A percentile compares a stretch with the other conserved stretches of the same genome.
phyloP scores from a whole-genome alignment of 2,113 vertebrate genomes.

The Talpa occidentalis region DNA sequence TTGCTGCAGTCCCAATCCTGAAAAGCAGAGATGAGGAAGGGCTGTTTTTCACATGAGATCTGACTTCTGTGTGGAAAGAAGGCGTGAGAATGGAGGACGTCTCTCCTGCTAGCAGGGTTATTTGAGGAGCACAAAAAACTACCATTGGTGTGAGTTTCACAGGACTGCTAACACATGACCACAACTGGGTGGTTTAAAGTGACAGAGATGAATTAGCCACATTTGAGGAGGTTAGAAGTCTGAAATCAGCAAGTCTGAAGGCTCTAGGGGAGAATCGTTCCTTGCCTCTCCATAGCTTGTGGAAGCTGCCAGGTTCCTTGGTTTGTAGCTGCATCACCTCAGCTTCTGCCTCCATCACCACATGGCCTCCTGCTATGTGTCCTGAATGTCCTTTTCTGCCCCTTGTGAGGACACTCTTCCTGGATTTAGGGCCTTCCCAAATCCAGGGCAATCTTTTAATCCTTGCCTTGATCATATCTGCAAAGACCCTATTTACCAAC shows the following conservation, averaged over 20 bases:
- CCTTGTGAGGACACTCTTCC: neutral
- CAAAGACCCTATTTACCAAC: conserved; percentile 1
- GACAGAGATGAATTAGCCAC: neutral
- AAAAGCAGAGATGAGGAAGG: neutral
- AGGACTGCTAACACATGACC: neutral
- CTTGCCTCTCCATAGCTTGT: neutral
- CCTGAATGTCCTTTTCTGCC: neutral
- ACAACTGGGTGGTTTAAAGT: too few species aligned
- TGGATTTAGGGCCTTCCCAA: neutral
- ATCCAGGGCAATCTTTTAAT: neutral
- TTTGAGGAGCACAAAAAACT: neutral
- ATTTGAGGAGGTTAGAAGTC: neutral
- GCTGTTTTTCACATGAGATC: neutral
- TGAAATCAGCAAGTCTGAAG: neutral
- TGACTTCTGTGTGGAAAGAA: neutral
- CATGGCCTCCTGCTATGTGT: neutral
- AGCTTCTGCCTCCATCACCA: neutral
- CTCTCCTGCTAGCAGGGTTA: neutral
- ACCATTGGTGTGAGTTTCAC: neutral
- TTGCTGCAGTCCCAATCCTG: neutral
- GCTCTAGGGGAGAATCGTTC: neutral
- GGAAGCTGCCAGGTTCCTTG: neutral
- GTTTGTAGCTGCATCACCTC: neutral
- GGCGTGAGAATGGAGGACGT: neutral
- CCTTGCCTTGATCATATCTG: neutral